Evolutionary conservation across 2,797 vertebrate genomes (phyloP).

Genomic region (Capromys pilorides): DNA sequence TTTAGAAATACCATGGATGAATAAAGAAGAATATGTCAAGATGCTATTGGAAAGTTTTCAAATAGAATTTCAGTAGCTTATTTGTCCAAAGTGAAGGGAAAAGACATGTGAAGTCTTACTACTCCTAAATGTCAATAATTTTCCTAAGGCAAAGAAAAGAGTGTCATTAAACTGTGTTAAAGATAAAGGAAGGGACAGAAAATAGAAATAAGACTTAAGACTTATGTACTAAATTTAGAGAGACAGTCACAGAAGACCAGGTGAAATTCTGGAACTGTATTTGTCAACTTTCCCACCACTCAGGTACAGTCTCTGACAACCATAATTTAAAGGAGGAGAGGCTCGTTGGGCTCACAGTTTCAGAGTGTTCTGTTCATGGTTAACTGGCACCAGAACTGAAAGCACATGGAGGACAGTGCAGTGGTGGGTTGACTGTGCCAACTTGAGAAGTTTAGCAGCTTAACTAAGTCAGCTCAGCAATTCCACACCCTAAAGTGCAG

Average conservation of each 20-base stretch:
- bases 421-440: no score
- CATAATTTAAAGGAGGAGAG: not conserved
- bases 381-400: not conserved
- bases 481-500: no score
- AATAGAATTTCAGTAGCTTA: not conserved
- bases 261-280: not conserved
- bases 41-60: not conserved
- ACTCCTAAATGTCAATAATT: not conserved
- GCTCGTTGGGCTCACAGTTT: not conserved
- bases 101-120: not conserved
- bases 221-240: not conserved
- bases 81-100: not conserved
- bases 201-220: not conserved
- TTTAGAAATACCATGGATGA: not conserved
- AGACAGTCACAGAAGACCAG: not conserved
- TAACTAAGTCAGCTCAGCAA: no score
- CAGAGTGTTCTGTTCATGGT: not conserved
- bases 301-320: not conserved
- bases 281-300: not conserved
- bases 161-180: not conserved
- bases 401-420: not conserved
- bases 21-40: slow-evolving; percentile 27
- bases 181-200: not conserved
- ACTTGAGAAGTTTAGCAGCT: no score
- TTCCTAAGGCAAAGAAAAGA: not conserved